Evolutionary conservation across 2,797 vertebrate species (phyloP), one percentile per base, ranked within the genome.

Genomic region (Crocidura indochinensis): DNA sequence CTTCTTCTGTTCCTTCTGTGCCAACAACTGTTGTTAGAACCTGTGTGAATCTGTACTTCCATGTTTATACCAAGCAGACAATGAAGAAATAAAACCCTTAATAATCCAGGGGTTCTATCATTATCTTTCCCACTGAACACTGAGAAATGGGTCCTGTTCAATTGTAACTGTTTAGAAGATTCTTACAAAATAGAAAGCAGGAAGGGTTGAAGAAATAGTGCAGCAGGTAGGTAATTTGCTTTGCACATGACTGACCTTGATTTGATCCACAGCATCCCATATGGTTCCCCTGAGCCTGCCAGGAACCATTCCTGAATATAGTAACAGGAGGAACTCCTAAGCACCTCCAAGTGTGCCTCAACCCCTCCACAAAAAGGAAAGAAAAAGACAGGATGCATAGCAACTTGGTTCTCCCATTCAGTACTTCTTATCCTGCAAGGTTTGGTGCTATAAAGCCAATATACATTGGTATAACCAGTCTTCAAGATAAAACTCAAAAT

Each of bases 51-150:
- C 4, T 11, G 17, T 5, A 11, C 51, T 67, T 83, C 47, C 2
- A 2, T 47, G n/a, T 53, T 82, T 14, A 12, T 44, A 29, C 17
- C 1, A 20, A 60, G 44, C 10, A 78, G 65, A n/a, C 60, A 68
- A 65, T 46, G 46, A n/a, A 4, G 7, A 31, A 19, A 19, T 8
- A 15, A 46, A 38, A 27, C 10, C 11, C 2, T 64, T 44, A 26
- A 82, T 67, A 88, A 77, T 71, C 82, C 20, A 85, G 69, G 88
- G n/a, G 14, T 11, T 8, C 26, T 67, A 53, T 38, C 38, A 38
- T 3, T 24, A 38, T 8, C 14, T 15, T 77, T 46, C 12, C 10
- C 46, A 49, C 26, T 68, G 29, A 76, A 82, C 49, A 38, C 53
- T 69, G 26, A 47, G 62, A 46, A 53, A 19, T 46, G n/a, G 64